Base-by-base conservation (phyloP, 2,797 vertebrate species). In the Alfaro cultratus region DNA sequence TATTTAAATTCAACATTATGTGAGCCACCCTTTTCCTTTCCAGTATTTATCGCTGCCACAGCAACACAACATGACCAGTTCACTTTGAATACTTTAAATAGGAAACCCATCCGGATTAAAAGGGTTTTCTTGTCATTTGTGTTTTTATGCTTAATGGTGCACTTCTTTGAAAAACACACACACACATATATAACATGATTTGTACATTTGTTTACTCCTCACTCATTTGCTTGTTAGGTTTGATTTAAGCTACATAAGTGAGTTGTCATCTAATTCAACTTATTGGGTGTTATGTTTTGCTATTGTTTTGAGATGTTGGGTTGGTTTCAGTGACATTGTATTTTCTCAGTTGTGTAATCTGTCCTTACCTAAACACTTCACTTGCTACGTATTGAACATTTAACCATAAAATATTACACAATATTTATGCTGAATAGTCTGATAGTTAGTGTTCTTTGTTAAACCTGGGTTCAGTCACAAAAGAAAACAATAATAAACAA, bases 341-440 rank as follows among this genome's bases (percentile, higher is more conserved):
- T 77, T 72, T 71, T 34, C 31, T 16, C 12, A 64, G 6, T 76
- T 83, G 43, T 81, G 64, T 77, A 79, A 83, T 21, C 7, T 8
- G 46, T 51, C 9, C 1, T 71, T 83, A n/a, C 78, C 43, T 0
- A 43, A 45, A 74, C 70, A 31, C 57, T 62, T 77, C 31, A 71
- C 23, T 36, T 49, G n/a, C 64, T 60, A 29, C 31, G 55, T 75
- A 9, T 74, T 51, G 53, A 79, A 71, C 2, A 81, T 55, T 75
- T 46, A 64, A 3, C 75, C 16, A 78, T 6, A 47, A 6, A 68
- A 43, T 83, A 72, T 73, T 34, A 4, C 26, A 55, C 36, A 82
- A 0, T 72, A 72, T 88, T 39, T 51, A 88, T 88, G 39, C 29
- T 60, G 45, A 85, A 67, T 70, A 72, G 2, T 74, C 34, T 46